Percentiles rank a stretch among this genome's conserved stretches.
These are phyloP conservation scores for Aphelocoma californica DNA, from an alignment of 2,797 vertebrate species.

Conservation along the genomic window DNA sequence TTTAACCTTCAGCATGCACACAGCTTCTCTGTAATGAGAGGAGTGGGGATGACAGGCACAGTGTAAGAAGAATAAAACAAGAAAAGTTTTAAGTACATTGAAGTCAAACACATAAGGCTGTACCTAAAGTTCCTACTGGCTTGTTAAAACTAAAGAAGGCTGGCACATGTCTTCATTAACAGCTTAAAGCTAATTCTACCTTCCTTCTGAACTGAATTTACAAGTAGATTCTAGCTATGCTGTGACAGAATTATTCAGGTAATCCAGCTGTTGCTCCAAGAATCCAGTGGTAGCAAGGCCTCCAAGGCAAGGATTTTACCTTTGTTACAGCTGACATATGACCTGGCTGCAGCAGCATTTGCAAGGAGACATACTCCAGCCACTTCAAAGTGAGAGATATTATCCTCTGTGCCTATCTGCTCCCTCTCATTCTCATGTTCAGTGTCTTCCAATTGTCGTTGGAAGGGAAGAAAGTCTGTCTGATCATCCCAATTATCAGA, in stretches of 20 bases:
- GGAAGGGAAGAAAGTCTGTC: not conserved
- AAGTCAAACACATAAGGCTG: not conserved
- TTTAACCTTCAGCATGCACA: not conserved
- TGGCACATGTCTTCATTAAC: not conserved
- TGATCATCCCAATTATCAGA: not conserved
- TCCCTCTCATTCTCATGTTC: not conserved
- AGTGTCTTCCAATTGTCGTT: not conserved
- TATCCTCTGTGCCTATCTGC: not conserved
- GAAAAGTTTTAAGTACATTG: not conserved
- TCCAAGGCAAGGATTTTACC: not conserved
- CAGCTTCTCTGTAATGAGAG: not conserved
- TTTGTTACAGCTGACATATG: not conserved
- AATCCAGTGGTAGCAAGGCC: accelerated
- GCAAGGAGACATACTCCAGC: not conserved
- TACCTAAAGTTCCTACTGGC: not conserved
- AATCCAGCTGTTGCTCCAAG: not conserved
- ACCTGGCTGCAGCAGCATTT: not conserved
- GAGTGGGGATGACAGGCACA: not conserved
- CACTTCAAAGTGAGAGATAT: not conserved
- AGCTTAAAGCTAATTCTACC: not conserved
- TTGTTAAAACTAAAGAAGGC: not conserved
- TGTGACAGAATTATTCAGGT: not conserved
- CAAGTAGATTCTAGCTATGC: not conserved
- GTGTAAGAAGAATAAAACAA: not conserved
- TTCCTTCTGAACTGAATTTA: not conserved